Evolutionary conservation across 2,113 vertebrate genomes (phyloP).

Genomic region (Malurus elegans): DNA sequence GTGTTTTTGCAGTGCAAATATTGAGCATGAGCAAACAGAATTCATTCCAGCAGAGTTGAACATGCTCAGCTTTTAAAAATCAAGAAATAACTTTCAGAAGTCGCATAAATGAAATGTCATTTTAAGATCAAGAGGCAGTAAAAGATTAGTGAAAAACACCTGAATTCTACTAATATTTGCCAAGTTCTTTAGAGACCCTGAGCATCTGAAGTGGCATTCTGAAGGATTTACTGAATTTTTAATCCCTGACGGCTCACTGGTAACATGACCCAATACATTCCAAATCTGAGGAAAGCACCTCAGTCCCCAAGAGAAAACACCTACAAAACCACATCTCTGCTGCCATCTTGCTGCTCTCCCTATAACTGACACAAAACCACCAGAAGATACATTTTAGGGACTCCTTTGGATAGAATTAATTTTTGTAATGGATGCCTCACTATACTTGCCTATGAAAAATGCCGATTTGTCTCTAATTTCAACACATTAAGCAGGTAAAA

Average conservation of each 20-base stretch:
- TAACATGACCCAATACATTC: not conserved
- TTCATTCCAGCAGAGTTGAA: not conserved
- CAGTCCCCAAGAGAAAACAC: not conserved
- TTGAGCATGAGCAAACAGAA: not conserved
- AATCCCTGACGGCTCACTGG: not conserved
- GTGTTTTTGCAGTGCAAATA: not conserved
- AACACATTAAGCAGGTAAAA: not conserved
- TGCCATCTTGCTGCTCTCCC: slow-evolving; percentile 53
- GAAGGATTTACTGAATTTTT: not conserved
- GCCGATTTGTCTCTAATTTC: not conserved
- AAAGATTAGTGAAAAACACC: not conserved
- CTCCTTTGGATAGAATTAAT: not conserved
- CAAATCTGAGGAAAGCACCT: not conserved
- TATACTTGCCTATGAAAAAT: not conserved
- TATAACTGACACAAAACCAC: not conserved
- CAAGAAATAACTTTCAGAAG: not conserved
- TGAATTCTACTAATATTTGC: not conserved
- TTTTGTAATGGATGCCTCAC: not conserved
- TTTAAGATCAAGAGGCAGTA: not conserved
- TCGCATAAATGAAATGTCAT: not conserved
- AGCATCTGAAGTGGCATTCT: not conserved
- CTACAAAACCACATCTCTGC: slow-evolving; percentile 37
- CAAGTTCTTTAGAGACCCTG: not conserved
- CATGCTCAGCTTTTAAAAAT: not conserved
- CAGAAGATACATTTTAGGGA: not conserved